phyloP scores from a whole-genome alignment of 2,797 vertebrate genomes.

The Hydrolagus colliei region DNA sequence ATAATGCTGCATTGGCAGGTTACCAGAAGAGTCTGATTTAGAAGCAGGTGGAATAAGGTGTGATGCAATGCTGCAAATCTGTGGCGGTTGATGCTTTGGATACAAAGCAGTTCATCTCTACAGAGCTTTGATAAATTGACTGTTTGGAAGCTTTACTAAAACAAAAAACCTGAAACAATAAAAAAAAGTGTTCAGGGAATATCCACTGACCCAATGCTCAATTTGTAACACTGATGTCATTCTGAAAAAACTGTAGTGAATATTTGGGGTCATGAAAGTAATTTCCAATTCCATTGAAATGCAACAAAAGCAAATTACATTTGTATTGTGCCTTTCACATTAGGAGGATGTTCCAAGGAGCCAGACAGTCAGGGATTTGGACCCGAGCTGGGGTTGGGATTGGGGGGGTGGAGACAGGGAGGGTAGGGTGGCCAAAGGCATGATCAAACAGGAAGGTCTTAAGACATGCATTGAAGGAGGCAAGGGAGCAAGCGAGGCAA shows the following conservation, averaged over 20 bases:
- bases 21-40: slow-evolving; percentile 24
- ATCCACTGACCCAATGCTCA: background rate
- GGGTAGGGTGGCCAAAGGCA: too few species aligned
- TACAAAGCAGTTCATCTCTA: background rate
- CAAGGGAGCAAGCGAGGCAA: too few species aligned
- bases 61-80: slow-evolving; percentile 4
- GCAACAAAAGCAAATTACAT: too few species aligned
- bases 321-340: too few species aligned
- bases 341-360: too few species aligned
- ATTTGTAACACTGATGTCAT: background rate
- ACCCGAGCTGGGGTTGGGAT: too few species aligned
- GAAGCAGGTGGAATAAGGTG: slow-evolving; percentile 29
- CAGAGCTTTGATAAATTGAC: background rate
- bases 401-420: too few species aligned
- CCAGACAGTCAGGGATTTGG: too few species aligned
- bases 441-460: too few species aligned
- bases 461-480: too few species aligned
- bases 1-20: slow-evolving; percentile 28
- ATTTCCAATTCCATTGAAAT: background rate
- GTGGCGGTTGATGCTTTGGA: slow-evolving; percentile 7
- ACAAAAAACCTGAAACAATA: slow-evolving; percentile 14
- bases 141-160: slow-evolving; percentile 6
- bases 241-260: background rate
- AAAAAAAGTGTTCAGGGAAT: background rate
- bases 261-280: background rate